A percentile compares a stretch with the other conserved stretches of the same genome.
phyloP scores from a whole-genome alignment of 2,797 vertebrate species.

The Acrossocheilus fasciatus region DNA sequence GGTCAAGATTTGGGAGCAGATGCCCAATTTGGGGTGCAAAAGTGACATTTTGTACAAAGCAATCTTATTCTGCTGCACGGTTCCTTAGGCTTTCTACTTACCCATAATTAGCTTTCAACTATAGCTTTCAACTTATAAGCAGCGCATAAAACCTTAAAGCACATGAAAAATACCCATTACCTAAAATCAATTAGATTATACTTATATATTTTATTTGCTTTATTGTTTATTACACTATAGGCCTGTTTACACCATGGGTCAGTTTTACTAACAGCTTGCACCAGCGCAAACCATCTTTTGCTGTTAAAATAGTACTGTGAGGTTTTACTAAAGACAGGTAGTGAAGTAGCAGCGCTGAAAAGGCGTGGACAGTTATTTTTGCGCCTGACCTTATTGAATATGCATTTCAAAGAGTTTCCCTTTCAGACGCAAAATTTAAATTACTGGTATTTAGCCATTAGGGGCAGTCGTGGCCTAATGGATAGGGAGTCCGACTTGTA shows the following conservation, averaged over 20 bases:
- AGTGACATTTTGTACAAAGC: constrained; percentile 53
- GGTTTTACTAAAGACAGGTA: too few species aligned
- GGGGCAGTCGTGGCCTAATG: too few species aligned
- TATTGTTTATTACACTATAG: neutral
- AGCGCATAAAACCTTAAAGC: neutral
- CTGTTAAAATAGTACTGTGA: too few species aligned
- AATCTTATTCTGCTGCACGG: constrained; percentile 92
- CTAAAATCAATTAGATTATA: neutral
- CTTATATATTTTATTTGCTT: neutral
- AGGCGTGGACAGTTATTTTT: too few species aligned
- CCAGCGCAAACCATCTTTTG: too few species aligned
- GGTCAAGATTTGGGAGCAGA: constrained; percentile 21
- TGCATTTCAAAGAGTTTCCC: too few species aligned
- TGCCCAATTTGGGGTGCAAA: constrained; percentile 64
- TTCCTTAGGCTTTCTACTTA: constrained; percentile 64
- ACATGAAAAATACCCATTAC: neutral
- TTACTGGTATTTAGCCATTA: too few species aligned
- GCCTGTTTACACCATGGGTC: neutral
- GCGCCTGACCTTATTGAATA: too few species aligned
- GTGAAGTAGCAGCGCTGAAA: too few species aligned
- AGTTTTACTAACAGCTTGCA: too few species aligned
- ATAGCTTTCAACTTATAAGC: neutral
- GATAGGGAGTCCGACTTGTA: too few species aligned
- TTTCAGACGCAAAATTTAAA: too few species aligned
- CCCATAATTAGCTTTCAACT: constrained; percentile 8